Base-by-base conservation (phyloP, 2,113 vertebrate species). In the Saguinus imperator region DNA sequence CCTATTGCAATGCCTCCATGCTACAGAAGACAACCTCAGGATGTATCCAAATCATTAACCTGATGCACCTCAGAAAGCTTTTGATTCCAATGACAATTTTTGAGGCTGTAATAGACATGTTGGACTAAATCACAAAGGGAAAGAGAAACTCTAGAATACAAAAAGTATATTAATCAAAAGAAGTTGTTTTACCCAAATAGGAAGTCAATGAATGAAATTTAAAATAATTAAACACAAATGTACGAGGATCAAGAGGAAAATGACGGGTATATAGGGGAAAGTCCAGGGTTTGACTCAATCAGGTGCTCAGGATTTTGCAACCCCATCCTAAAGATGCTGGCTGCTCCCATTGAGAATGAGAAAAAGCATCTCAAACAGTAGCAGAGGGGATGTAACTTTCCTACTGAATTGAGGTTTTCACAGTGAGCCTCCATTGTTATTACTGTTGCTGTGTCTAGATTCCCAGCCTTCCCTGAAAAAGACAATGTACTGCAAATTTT, bases 21-120 rank as follows among this genome's bases (percentile, higher is more conserved):
- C 58, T 72, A 77, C 0, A 5, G 23, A 29, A 93, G 20, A 80
- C 10, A 40, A 92, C 40, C 20, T 40, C 7, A 72, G 35, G 76
- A 94, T 40, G 11, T 27, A 82, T 52, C 79, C 64, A 96, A 93
- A 88, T 40, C 45, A 93, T 88, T 94, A 93, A 82, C 25, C 18
- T 32, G 1, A 58, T 29, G 37, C 1, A n/a, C 43, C 72, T 84
- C 92, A 27, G 37, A 57, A 96, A 88, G 43, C 92, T 81, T 70
- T 48, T 70, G 1, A 91, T 72, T 83, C 35, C 9, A 73, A 27
- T 72, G 27, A 81, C 43, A 55, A 70, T 70, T 82, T 84, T 68
- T 82, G 20, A 72, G 50, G 32, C 45, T 94, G 4, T 40, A 58
- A 66, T 48, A 85, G 25, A 80, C 58, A 81, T 48, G 73, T 20